phyloP scores from a whole-genome alignment of 2,888 invertebrate genomes.

The Chydorus sphaericus region DNA sequence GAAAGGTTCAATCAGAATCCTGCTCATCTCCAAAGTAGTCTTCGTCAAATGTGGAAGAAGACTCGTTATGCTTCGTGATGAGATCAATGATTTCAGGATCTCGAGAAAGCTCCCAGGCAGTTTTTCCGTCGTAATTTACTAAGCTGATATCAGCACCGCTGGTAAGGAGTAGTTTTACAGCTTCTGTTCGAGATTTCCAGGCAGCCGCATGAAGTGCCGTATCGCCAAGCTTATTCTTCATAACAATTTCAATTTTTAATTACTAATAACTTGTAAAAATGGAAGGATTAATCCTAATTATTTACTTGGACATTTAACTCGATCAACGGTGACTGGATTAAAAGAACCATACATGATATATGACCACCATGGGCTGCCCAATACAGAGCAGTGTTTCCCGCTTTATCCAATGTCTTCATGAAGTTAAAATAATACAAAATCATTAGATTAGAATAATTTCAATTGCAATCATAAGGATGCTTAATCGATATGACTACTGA shows the following conservation, averaged over 20 bases:
- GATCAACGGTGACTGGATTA: slow-evolving; percentile 35
- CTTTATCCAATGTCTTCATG: slow-evolving; percentile 35
- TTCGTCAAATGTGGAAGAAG: slow-evolving; percentile 26
- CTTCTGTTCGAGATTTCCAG: slow-evolving; percentile 40
- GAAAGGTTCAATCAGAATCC: slow-evolving; percentile 32
- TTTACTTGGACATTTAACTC: slow-evolving; percentile 29
- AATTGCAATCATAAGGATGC: background rate
- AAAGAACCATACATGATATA: slow-evolving; percentile 36
- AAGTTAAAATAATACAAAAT: too few species aligned
- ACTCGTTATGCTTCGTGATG: slow-evolving; percentile 21
- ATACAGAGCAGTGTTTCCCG: slow-evolving; percentile 47
- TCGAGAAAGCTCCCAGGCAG: slow-evolving; percentile 38
- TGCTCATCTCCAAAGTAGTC: slow-evolving; percentile 28
- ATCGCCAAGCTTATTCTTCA: slow-evolving; percentile 48
- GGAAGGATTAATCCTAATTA: too few species aligned
- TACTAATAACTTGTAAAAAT: too few species aligned
- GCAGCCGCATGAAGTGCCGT: slow-evolving; percentile 46
- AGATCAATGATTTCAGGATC: slow-evolving; percentile 30
- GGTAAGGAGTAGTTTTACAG: slow-evolving; percentile 38
- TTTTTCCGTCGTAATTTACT: slow-evolving; percentile 37
- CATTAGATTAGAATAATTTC: too few species aligned
- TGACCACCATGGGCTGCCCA: slow-evolving; percentile 50
- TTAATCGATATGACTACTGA: background rate
- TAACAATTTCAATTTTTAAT: too few species aligned
- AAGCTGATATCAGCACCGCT: slow-evolving; percentile 35